Evolutionary conservation across 1,140 invertebrate species (phyloP).

Genomic region (Artemia franciscana): DNA sequence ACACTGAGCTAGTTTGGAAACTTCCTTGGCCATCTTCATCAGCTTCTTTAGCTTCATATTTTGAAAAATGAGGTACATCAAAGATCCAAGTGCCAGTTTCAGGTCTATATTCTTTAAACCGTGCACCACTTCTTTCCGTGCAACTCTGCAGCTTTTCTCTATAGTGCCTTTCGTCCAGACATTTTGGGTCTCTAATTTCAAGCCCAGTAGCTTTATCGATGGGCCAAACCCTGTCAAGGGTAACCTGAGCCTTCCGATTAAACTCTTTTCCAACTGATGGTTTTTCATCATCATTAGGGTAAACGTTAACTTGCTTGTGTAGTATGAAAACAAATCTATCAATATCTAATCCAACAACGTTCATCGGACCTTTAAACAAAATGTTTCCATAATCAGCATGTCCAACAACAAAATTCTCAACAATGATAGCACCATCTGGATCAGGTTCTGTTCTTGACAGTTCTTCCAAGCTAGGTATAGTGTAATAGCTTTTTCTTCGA

Average conservation of each 20-base stretch:
- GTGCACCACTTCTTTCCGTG: slow-evolving; percentile 59
- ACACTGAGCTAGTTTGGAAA: too few relatives aligned
- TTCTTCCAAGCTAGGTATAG: slow-evolving; percentile 51
- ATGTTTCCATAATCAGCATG: slow-evolving; percentile 77
- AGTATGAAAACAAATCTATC: slow-evolving; percentile 51
- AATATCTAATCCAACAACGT: slow-evolving; percentile 67
- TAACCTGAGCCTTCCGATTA: slow-evolving; percentile 76
- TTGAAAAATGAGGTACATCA: slow-evolving; percentile 6
- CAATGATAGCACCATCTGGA: slow-evolving; percentile 45
- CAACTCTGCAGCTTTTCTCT: slow-evolving; percentile 57
- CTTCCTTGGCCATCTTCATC: too few relatives aligned
- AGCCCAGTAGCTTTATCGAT: slow-evolving; percentile 54
- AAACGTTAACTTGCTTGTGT: slow-evolving; percentile 35
- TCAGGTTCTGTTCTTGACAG: slow-evolving; percentile 33
- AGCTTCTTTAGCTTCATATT: too few relatives aligned
- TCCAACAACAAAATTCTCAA: slow-evolving; percentile 75
- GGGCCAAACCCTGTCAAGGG: slow-evolving; percentile 84
- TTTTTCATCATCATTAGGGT: slow-evolving; percentile 34
- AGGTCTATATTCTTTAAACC: slow-evolving; percentile 81
- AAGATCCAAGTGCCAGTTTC: slow-evolving; percentile 85
- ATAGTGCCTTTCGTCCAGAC: slow-evolving; percentile 59
- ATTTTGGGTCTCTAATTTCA: slow-evolving; percentile 53
- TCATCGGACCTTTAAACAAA: slow-evolving; percentile 58
- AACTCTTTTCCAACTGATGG: slow-evolving; percentile 59
- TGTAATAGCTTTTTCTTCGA: slow-evolving; percentile 46